Conservation (phyloP, 2,797 vertebrate genomes). For the Molossus alvarezi region DNA sequence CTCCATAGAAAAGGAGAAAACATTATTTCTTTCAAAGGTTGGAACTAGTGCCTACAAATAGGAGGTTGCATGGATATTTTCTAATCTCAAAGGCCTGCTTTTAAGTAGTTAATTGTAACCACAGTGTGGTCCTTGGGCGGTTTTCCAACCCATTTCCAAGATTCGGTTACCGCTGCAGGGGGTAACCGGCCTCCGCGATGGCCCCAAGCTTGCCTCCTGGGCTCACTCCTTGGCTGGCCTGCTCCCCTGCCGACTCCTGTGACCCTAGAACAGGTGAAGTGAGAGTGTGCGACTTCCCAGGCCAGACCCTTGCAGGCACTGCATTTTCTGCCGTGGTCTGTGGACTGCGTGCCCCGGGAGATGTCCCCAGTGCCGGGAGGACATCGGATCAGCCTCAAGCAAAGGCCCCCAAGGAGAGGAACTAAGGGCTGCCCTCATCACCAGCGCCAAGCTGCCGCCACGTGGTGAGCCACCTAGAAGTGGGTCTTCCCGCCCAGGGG, state of each 20-base stretch:
- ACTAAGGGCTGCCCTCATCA: background rate
- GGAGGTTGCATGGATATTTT: background rate
- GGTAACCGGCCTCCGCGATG: background rate
- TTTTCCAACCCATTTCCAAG: no score
- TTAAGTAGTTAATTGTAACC: background rate
- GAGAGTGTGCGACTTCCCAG: background rate
- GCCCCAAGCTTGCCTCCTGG: background rate
- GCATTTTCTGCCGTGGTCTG: background rate
- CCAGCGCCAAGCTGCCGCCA: background rate
- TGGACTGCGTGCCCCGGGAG: background rate
- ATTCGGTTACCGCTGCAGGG: no score
- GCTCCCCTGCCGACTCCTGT: background rate
- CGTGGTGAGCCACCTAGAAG: background rate
- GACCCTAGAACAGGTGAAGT: background rate
- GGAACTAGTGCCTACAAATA: slow-evolving; percentile 9
- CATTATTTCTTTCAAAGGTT: background rate
- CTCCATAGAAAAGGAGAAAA: slow-evolving; percentile 24
- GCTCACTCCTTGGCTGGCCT: no score
- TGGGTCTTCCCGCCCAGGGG: background rate
- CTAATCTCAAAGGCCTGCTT: slow-evolving; percentile 1
- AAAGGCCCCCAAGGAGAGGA: background rate
- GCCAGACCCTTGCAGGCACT: background rate
- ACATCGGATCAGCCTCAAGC: background rate
- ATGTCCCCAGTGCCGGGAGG: background rate
- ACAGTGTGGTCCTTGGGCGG: background rate